Evolutionary conservation across 2,113 vertebrate species (phyloP), one percentile per base, ranked within the genome.

Genomic region (Uropsilus gracilis): DNA sequence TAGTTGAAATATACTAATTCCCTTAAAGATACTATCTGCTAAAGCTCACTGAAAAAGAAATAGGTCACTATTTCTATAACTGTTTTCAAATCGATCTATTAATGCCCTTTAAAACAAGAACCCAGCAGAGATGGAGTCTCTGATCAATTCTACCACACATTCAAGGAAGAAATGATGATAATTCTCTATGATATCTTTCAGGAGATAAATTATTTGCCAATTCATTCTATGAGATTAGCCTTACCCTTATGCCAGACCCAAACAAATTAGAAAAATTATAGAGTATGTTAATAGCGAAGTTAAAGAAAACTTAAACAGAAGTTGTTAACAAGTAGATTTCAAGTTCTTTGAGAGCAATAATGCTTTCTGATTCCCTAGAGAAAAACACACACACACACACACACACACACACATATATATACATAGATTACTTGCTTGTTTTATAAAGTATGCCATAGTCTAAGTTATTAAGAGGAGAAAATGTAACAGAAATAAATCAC

Each of bases 31-130:
- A 76, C 5, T 55, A 53, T 46, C 2, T 83, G 34, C 44, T 48
- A 55, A 76, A 89, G 59, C 14, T 72, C 69, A 89, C 22, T 72
- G 1, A 80, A 73, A 53, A 82, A 55, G 48, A 89, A 88, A 76
- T 14, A 77, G 24, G 37, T 6, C 53, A 55, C 53, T 55, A 55
- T 55, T 55, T 1, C 1, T 77, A 42, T 12, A 48, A 22, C 10
- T 76, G 17, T 3, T 34, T 46, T 68, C 46, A 39, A 92, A 53
- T 39, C 32, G n/a, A 32, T 83, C n/a, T 66, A 34, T 61, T 66
- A 93, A 86, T 66, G 59, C 16, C 42, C 75, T 78, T 78, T 53
- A 22, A 44, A 96, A 87, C 37, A 85, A 84, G 12, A 34, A 90
- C 48, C 32, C 73, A 39, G 9, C n/a, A 39, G 11, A 84, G 34